phyloP scores from a whole-genome alignment of 2,797 vertebrate genomes.

The Chrysolophus pictus region DNA sequence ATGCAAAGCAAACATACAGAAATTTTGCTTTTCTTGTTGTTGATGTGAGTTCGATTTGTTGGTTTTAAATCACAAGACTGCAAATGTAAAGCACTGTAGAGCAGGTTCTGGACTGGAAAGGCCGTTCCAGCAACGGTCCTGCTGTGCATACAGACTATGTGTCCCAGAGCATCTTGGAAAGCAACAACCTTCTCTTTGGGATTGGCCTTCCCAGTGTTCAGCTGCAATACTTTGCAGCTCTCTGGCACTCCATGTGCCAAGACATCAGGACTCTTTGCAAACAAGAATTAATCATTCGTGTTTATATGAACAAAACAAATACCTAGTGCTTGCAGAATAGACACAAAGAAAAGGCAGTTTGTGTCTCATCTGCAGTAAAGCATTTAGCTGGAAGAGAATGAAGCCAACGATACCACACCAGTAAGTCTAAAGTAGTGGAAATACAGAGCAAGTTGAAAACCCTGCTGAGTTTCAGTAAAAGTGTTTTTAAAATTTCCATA shows the following conservation, averaged over 20 bases:
- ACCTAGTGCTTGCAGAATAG: background rate
- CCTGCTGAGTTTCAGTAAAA: background rate
- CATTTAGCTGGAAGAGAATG: background rate
- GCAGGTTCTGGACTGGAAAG: background rate
- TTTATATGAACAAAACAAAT: background rate
- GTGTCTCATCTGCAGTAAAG: background rate
- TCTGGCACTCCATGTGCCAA: background rate
- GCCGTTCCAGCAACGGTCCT: background rate
- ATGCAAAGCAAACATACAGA: background rate
- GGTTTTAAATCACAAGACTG: background rate
- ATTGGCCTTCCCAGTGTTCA: background rate
- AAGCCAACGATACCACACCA: background rate
- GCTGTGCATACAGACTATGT: background rate
- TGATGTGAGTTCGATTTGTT: background rate
- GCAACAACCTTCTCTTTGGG: background rate
- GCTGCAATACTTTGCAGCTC: background rate
- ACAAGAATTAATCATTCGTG: background rate
- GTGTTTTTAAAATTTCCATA: background rate
- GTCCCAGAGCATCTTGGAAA: background rate
- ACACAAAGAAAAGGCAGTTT: background rate
- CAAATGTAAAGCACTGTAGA: background rate
- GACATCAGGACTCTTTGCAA: background rate
- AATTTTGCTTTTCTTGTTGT: background rate
- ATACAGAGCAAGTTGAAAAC: background rate
- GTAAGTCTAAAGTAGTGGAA: background rate